These are phyloP conservation scores for Deroplatys truncata DNA, from an alignment of 2,888 invertebrate species.

Conservation along the genomic window DNA sequence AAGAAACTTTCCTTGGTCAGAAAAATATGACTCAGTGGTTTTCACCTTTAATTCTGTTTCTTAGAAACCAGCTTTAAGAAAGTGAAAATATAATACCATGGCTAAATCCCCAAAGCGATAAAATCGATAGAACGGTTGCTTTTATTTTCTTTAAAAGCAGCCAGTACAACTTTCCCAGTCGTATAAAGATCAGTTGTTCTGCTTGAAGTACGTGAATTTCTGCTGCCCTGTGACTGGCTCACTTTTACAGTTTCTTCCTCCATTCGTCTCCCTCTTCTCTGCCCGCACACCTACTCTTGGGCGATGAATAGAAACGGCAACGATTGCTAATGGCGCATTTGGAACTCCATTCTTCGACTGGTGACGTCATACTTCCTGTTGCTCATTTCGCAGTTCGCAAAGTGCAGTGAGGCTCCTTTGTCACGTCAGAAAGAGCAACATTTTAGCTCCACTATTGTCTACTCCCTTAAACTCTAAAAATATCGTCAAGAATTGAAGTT, in stretches of 20 bases:
- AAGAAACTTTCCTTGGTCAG: no score
- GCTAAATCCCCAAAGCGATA: no score
- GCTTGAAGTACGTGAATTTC: not conserved
- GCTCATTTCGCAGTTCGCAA: not conserved
- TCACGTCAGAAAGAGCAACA: not conserved
- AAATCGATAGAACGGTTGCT: no score
- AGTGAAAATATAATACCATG: no score
- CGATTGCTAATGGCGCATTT: conserved; percentile 14
- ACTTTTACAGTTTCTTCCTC: not conserved
- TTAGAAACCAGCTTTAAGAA: no score
- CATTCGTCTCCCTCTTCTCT: not conserved
- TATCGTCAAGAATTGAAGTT: no score
- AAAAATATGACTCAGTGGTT: no score
- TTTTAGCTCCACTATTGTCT: not conserved
- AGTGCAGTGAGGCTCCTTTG: not conserved
- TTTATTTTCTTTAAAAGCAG: not conserved
- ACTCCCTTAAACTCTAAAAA: not conserved
- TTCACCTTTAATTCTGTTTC: no score
- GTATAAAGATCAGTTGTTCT: not conserved
- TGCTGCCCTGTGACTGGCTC: not conserved
- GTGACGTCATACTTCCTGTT: conserved; percentile 28
- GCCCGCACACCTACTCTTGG: not conserved
- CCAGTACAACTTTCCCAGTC: not conserved
- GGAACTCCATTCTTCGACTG: conserved; percentile 3
- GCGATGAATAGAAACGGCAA: conserved; percentile 7